Evolutionary conservation across 1,140 invertebrate species (phyloP), one percentile per base, ranked within the genome.

Genomic region (Neodiprion virginianus): DNA sequence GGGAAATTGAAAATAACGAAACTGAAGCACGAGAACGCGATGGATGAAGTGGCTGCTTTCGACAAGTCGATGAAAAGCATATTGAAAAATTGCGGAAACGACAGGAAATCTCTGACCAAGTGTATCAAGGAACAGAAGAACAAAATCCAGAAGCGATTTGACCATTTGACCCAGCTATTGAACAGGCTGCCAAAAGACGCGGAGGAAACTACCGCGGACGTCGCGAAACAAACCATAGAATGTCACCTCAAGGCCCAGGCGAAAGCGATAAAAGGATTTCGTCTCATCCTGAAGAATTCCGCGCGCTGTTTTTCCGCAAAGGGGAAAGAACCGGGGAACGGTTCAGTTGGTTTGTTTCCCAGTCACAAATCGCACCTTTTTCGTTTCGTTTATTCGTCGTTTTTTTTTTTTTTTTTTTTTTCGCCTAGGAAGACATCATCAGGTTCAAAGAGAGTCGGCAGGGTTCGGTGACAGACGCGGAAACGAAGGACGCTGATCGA

Each of bases 21-120:
- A 67, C 50, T n/a, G 9, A 48, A 48, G 2, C 69, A 40, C 11
- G 74, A 75, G 48, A 40, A 53, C 5, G 23, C 14, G 61, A 66
- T 75, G 28, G 69, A 75, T 53, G 49, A 47, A 48, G 74, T 50
- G 8, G 40, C 47, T 3, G 53, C 11, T 61, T 61, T 61, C n/a
- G n/a, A 61, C n/a, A 61, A 4, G 53, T 61, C 53, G 53, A 61
- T 61, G n/a, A 61, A 61, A 61, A 61, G n/a, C 11, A 61, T 61
- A 5, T 61, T 61, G 11, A 17, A 61, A 61, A 17, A 61, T 17
- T 61, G 53, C n/a, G 53, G n/a, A 61, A 61, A 61, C 5, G 53
- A 61, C 53, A 17, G 53, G 53, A 17, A 61, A 1, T 12, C 53
- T 61, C n/a, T 61, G 53, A 61, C 11, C 11, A 17, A 61, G 53